phyloP scores from a whole-genome alignment of 2,113 vertebrate genomes.

The Chionomys nivalis region DNA sequence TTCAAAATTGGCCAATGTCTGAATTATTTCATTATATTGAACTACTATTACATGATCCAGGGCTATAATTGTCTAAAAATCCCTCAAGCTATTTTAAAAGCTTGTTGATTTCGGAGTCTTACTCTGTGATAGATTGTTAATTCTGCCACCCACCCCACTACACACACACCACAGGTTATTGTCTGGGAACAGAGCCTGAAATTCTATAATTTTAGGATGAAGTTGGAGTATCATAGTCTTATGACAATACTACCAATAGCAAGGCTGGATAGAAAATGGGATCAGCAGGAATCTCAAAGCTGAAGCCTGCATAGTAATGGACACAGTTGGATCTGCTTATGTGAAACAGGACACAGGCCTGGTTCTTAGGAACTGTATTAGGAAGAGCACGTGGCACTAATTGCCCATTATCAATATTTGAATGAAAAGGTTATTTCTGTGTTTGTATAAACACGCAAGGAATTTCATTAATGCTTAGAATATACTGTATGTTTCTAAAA shows the following conservation, averaged over 20 bases:
- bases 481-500: not conserved
- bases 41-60: not conserved
- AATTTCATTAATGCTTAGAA: not conserved
- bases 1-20: not conserved
- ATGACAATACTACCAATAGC: too few relatives aligned
- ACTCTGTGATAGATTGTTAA: not conserved
- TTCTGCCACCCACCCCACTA: not conserved
- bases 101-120: not conserved
- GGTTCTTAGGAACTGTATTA: rapidly evolving
- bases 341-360: not conserved
- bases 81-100: too few relatives aligned
- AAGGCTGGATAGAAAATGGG: not conserved
- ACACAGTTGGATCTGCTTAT: not conserved
- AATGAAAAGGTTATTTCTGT: not conserved
- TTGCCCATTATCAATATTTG: not conserved
- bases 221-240: not conserved
- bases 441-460: not conserved
- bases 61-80: not conserved
- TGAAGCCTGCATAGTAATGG: not conserved
- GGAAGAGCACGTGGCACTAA: not conserved
- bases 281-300: too few relatives aligned
- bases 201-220: not conserved
- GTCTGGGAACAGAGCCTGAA: not conserved
- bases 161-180: not conserved
- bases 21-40: not conserved